Conservation (phyloP, 1,140 invertebrate genomes). For the Mya arenaria region DNA sequence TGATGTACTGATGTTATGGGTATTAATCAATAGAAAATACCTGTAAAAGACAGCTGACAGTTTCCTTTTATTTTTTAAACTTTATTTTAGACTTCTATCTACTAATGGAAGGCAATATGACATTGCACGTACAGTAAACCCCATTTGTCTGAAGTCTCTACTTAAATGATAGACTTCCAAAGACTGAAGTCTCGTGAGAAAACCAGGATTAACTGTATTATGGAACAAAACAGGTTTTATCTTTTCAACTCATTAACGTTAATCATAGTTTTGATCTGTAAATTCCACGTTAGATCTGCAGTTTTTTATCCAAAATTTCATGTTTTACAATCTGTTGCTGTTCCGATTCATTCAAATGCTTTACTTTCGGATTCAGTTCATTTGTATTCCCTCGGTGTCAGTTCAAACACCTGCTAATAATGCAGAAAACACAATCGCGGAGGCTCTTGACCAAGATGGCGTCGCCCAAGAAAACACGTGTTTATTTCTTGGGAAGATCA, state of each 20-base stretch:
- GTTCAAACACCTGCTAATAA: constrained; percentile 47
- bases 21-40: too few relatives aligned
- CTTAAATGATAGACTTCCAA: too few relatives aligned
- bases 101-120: too few relatives aligned
- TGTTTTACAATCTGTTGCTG: constrained; percentile 31
- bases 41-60: too few relatives aligned
- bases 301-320: constrained; percentile 29
- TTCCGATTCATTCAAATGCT: constrained; percentile 49
- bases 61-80: too few relatives aligned
- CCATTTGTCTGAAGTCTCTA: too few relatives aligned
- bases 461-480: constrained; percentile 2
- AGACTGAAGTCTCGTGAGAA: constrained; percentile 51
- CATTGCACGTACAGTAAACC: too few relatives aligned
- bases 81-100: too few relatives aligned
- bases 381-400: constrained; percentile 52
- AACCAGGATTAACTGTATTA: neutral
- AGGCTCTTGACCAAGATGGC: constrained; percentile 51
- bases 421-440: constrained; percentile 19
- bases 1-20: too few relatives aligned
- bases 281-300: constrained; percentile 20
- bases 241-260: constrained; percentile 39
- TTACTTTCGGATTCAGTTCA: constrained; percentile 47
- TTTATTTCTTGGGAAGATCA: constrained; percentile 37
- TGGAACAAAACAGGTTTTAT: constrained; percentile 14
- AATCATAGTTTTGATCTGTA: constrained; percentile 14